These are phyloP conservation scores for Sthenelais limicola DNA, from an alignment of 2,888 invertebrate species.

Conservation along the genomic window DNA sequence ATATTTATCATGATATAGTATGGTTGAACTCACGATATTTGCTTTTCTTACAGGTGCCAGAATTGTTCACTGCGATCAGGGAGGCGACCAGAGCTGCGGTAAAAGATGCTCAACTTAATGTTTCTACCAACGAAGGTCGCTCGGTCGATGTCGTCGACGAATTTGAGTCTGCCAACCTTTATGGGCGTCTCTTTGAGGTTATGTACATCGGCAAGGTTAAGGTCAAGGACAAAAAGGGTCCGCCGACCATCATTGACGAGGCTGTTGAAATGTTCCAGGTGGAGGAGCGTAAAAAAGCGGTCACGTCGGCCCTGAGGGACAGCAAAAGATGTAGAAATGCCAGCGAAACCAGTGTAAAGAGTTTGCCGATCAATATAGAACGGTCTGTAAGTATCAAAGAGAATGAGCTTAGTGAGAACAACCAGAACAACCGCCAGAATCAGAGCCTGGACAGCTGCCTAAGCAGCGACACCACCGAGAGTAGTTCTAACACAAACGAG, in stretches of 20 bases:
- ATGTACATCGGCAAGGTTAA: slow-evolving; percentile 93
- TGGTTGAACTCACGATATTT: too few relatives aligned
- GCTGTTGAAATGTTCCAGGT: slow-evolving; percentile 87
- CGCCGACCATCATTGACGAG: slow-evolving; percentile 91
- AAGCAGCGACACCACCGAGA: neutral
- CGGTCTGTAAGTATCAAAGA: slow-evolving; percentile 60
- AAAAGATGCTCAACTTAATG: slow-evolving; percentile 49
- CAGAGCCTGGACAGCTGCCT: neutral
- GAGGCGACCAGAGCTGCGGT: slow-evolving; percentile 78
- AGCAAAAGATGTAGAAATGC: slow-evolving; percentile 61
- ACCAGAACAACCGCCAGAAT: neutral
- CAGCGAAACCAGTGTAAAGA: slow-evolving; percentile 68
- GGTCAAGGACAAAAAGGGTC: slow-evolving; percentile 88
- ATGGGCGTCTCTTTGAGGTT: slow-evolving; percentile 76
- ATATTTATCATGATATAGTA: too few relatives aligned
- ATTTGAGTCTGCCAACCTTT: neutral
- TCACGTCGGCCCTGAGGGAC: neutral
- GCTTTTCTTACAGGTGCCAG: slow-evolving; percentile 79
- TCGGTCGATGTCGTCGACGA: slow-evolving; percentile 48
- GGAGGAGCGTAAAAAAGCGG: slow-evolving; percentile 75
- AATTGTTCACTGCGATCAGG: slow-evolving; percentile 82
- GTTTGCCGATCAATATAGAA: slow-evolving; percentile 66
- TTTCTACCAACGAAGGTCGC: slow-evolving; percentile 51
- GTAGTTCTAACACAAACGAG: neutral
- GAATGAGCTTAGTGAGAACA: slow-evolving; percentile 63